These are phyloP conservation scores for Plectropomus leopardus DNA, from an alignment of 2,113 vertebrate species.

Conservation along the genomic window DNA sequence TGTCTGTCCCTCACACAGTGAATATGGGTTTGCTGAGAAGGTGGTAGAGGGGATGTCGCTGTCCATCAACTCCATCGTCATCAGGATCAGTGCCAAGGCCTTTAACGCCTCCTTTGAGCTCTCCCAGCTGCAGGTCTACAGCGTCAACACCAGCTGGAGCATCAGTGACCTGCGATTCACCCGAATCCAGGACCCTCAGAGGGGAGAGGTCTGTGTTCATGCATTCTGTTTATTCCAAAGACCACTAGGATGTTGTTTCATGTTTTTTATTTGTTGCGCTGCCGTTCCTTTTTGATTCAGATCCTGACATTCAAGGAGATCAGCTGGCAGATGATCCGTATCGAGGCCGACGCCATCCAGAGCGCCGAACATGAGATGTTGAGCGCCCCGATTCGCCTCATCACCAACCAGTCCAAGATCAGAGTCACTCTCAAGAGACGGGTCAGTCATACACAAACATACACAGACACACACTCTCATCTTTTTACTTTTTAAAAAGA, in stretches of 20 bases:
- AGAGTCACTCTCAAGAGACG: slow-evolving; percentile 96
- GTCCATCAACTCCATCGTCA: slow-evolving; percentile 97
- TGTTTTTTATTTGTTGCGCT: neutral
- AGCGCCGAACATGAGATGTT: slow-evolving; percentile 95
- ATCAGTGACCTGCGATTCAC: slow-evolving; percentile 92
- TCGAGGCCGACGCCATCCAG: slow-evolving; percentile 98
- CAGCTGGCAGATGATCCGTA: slow-evolving; percentile 99
- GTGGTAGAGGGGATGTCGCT: slow-evolving; percentile 98
- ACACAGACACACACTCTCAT: neutral
- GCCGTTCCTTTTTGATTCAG: slow-evolving; percentile 70
- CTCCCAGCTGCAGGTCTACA: slow-evolving; percentile 97
- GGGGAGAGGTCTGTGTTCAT: slow-evolving; percentile 89
- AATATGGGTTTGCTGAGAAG: slow-evolving; percentile 99
- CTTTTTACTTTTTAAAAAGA: too few species aligned
- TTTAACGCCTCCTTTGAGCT: slow-evolving; percentile 99
- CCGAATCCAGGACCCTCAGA: slow-evolving; percentile 93
- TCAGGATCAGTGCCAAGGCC: slow-evolving; percentile 96
- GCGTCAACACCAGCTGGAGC: slow-evolving; percentile 96
- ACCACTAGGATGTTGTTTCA: neutral
- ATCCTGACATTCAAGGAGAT: slow-evolving; percentile 99
- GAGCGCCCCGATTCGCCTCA: slow-evolving; percentile 96
- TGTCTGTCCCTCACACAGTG: slow-evolving; percentile 81
- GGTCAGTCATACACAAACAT: slow-evolving; percentile 81
- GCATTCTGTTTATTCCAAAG: neutral
- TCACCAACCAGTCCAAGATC: slow-evolving; percentile 99